Conservation (phyloP, 2,113 vertebrate genomes). For the Pterocles burchelli region DNA sequence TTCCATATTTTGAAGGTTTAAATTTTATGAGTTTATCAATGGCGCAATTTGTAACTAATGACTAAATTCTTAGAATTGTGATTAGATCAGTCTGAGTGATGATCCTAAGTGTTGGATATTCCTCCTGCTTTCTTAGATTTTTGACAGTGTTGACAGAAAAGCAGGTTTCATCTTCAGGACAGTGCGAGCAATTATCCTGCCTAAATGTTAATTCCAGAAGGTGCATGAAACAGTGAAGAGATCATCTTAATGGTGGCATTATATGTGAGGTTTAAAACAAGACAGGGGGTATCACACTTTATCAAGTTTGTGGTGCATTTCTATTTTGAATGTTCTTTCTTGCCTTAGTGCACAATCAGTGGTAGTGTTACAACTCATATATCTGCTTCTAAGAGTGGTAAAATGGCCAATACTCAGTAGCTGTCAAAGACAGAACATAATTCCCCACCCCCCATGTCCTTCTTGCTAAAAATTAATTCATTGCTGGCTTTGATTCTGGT, state of each 20-base stretch:
- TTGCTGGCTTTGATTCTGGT: not conserved
- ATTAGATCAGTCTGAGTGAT: not conserved
- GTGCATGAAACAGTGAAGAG: not conserved
- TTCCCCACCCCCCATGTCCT: fast-evolving
- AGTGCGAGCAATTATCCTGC: not conserved
- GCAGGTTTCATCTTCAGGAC: not conserved
- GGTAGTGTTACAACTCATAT: fast-evolving
- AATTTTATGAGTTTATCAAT: not conserved
- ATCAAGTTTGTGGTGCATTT: not conserved
- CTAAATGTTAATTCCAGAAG: not conserved
- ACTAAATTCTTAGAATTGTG: not conserved
- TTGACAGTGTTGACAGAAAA: not conserved
- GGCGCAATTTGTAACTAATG: not conserved
- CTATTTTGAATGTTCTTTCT: not conserved
- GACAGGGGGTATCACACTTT: not conserved
- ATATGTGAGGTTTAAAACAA: not conserved
- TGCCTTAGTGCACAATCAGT: not conserved
- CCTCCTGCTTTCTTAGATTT: not conserved
- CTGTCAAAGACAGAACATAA: not conserved
- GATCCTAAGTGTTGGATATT: not conserved
- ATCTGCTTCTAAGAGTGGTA: not conserved
- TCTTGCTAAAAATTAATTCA: not conserved
- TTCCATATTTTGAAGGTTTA: not conserved
- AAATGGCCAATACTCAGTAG: not conserved
- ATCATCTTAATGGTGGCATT: not conserved